phyloP scores from a whole-genome alignment of 2,113 vertebrate species.

The Silurus glanis region DNA sequence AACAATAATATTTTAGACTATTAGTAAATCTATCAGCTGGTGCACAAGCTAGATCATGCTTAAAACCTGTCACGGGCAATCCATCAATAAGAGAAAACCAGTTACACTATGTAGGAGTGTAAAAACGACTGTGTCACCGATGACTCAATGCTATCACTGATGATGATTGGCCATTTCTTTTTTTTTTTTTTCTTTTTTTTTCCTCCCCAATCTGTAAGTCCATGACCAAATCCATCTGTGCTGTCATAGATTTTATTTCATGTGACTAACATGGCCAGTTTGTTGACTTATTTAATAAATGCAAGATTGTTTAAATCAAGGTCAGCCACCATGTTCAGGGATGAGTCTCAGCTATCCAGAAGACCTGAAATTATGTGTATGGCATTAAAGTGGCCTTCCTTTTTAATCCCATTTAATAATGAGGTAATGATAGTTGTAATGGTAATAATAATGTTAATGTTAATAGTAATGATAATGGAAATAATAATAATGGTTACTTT shows the following conservation, averaged over 20 bases:
- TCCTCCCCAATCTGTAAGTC: background rate
- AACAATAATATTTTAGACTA: background rate
- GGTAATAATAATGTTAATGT: too few species aligned
- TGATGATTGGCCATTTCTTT: background rate
- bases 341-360: background rate
- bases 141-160: background rate
- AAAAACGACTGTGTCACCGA: background rate
- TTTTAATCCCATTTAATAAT: too few species aligned
- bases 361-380: background rate
- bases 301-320: background rate
- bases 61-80: background rate
- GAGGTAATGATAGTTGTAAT: too few species aligned
- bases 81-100: background rate
- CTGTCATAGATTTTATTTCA: background rate
- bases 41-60: background rate
- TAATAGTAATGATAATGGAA: too few species aligned
- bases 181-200: background rate
- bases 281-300: background rate
- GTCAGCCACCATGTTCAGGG: background rate
- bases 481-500: background rate
- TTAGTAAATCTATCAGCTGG: background rate
- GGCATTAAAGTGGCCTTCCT: background rate
- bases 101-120: background rate
- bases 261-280: background rate
- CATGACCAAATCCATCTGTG: background rate